Percentiles rank a stretch among this genome's conserved stretches.
Conservation (phyloP, 2,888 invertebrate genomes). For the Hesperia comma region DNA sequence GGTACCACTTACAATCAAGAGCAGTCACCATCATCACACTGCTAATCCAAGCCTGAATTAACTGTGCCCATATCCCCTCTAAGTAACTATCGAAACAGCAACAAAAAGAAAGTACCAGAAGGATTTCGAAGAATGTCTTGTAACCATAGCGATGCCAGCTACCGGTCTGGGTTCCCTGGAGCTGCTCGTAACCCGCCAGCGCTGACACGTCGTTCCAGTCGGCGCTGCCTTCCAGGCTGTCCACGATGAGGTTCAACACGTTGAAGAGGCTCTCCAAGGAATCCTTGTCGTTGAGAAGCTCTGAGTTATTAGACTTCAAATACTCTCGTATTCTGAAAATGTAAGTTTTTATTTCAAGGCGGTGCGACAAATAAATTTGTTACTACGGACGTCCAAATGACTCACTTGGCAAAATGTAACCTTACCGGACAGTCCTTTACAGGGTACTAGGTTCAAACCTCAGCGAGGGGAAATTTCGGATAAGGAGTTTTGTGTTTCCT, state of each 20-base stretch:
- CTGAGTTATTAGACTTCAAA: conserved; percentile 47
- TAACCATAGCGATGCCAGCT: conserved; percentile 51
- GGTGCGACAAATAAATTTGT: too few species aligned
- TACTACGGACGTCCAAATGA: too few species aligned
- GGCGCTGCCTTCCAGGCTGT: conserved; percentile 50
- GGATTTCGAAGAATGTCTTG: conserved; percentile 54
- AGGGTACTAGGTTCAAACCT: too few species aligned
- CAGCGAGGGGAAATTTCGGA: too few species aligned
- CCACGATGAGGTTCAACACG: conserved; percentile 47
- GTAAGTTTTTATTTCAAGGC: too few species aligned
- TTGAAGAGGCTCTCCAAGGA: conserved; percentile 48
- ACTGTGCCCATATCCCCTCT: too few species aligned
- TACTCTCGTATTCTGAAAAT: conserved; percentile 47
- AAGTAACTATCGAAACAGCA: neutral
- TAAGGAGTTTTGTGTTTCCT: too few species aligned
- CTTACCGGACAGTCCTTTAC: too few species aligned
- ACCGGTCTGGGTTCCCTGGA: conserved; percentile 45
- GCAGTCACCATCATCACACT: too few species aligned
- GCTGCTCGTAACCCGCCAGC: conserved; percentile 40
- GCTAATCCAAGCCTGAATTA: too few species aligned
- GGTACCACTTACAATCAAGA: too few species aligned
- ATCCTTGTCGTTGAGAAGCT: conserved; percentile 46
- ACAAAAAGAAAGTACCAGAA: conserved; percentile 46
- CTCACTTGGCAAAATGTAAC: too few species aligned
- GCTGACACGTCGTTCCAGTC: conserved; percentile 56